Evolutionary conservation across 2,888 invertebrate genomes (phyloP).

Genomic region (Ornithoptera priamus): DNA sequence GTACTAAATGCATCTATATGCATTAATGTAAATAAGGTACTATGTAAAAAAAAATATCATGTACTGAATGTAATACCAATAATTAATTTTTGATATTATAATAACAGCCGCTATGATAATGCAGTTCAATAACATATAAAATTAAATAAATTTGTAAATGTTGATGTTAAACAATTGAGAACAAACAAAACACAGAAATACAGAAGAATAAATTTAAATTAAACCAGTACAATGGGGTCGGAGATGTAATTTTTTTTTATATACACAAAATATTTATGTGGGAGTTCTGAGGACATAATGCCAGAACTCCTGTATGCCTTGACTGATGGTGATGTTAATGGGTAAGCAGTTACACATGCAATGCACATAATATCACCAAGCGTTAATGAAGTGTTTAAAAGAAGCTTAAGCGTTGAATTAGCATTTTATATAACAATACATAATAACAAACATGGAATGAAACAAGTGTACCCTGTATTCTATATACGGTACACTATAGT

Average conservation of each 20-base stretch:
- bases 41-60: background rate
- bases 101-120: no score
- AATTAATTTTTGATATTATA: no score
- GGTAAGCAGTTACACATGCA: constrained; percentile 29
- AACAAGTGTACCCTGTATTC: background rate
- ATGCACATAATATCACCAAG: constrained; percentile 16
- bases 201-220: background rate
- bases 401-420: constrained; percentile 39
- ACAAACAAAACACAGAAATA: background rate
- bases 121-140: no score
- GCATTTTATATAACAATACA: constrained; percentile 7
- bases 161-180: background rate
- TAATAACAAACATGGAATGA: background rate
- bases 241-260: background rate
- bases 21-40: background rate
- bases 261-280: constrained; percentile 34
- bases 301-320: constrained; percentile 51
- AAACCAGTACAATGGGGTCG: background rate
- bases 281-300: constrained; percentile 72
- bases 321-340: constrained; percentile 27
- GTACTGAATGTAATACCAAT: no score
- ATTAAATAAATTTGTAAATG: background rate
- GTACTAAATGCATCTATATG: background rate
- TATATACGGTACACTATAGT: background rate
- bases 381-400: constrained; percentile 23